Percentiles rank a stretch among this genome's conserved stretches.
These are phyloP conservation scores for Siniperca knerii DNA, from an alignment of 2,113 vertebrate genomes.

Conservation along the genomic window DNA sequence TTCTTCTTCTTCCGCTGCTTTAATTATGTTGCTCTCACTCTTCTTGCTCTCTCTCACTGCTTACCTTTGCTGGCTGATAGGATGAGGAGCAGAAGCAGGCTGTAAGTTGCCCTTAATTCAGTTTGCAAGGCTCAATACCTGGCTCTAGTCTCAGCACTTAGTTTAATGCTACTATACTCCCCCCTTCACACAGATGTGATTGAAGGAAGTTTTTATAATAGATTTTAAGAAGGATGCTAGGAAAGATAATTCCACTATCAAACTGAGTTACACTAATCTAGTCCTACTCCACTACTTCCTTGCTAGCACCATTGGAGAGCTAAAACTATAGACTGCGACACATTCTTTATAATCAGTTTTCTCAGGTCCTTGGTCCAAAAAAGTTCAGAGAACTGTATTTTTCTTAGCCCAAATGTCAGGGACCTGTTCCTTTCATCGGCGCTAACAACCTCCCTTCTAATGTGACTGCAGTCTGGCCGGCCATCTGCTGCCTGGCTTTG, in stretches of 20 bases:
- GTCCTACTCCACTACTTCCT: slow-evolving; percentile 11
- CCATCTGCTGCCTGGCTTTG: slow-evolving; percentile 86
- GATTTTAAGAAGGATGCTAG: slow-evolving; percentile 18
- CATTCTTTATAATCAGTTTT: slow-evolving; percentile 17
- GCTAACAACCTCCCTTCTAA: slow-evolving; percentile 78
- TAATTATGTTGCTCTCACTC: slow-evolving; percentile 66
- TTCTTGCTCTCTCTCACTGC: slow-evolving; percentile 60
- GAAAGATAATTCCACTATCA: slow-evolving; percentile 26
- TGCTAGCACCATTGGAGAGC: background rate
- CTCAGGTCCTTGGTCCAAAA: background rate
- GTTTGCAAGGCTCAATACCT: slow-evolving; percentile 58
- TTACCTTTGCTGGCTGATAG: slow-evolving; percentile 81
- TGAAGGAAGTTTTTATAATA: slow-evolving; percentile 26
- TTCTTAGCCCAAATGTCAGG: slow-evolving; percentile 60
- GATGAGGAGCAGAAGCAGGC: slow-evolving; percentile 98
- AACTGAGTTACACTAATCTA: slow-evolving; percentile 30
- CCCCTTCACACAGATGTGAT: slow-evolving; percentile 41
- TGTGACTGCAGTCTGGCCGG: slow-evolving; percentile 81
- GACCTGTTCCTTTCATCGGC: slow-evolving; percentile 79
- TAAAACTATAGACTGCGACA: background rate
- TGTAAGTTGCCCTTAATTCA: slow-evolving; percentile 88
- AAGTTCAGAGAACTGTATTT: slow-evolving; percentile 49
- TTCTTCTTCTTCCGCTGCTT: slow-evolving; percentile 46
- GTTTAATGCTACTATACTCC: slow-evolving; percentile 15
- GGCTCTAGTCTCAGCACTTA: slow-evolving; percentile 61